These are phyloP conservation scores for Artemia sinica DNA, from an alignment of 2,888 invertebrate genomes.

Conservation along the genomic window DNA sequence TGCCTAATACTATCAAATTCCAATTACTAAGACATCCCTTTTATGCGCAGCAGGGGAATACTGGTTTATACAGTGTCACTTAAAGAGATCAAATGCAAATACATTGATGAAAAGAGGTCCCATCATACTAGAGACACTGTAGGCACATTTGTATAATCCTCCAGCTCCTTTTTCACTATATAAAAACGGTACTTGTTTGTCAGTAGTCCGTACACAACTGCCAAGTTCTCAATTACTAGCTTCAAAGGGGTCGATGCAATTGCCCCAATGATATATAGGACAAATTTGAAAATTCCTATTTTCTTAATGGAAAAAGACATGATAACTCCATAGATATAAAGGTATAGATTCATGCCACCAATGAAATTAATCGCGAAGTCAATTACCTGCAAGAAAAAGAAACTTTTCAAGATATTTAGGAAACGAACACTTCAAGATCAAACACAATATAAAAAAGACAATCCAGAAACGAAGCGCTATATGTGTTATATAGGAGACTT, in stretches of 20 bases:
- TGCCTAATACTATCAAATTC: too few species aligned
- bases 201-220: slow-evolving; percentile 81
- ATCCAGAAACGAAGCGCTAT: background rate
- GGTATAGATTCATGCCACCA: slow-evolving; percentile 84
- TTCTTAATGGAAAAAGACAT: slow-evolving; percentile 82
- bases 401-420: too few species aligned
- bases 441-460: slow-evolving; percentile 24
- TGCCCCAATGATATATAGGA: slow-evolving; percentile 64
- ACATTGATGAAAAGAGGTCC: too few species aligned
- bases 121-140: background rate
- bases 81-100: too few species aligned
- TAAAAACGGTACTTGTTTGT: slow-evolving; percentile 94
- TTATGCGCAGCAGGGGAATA: too few species aligned
- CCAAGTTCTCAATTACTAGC: slow-evolving; percentile 80
- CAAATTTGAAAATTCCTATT: slow-evolving; percentile 58
- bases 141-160: slow-evolving; percentile 17
- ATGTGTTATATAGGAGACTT: slow-evolving; percentile 22
- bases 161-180: slow-evolving; percentile 77
- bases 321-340: slow-evolving; percentile 94
- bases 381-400: slow-evolving; percentile 39
- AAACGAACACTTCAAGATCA: slow-evolving; percentile 2
- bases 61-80: too few species aligned
- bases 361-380: slow-evolving; percentile 77
- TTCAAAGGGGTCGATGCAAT: slow-evolving; percentile 81
- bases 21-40: too few species aligned